Evolutionary conservation across 92 coral and sea anemone genomes (phyloP), one percentile per base, ranked within the genome.

Genomic region (Zoanthus solanderi): DNA sequence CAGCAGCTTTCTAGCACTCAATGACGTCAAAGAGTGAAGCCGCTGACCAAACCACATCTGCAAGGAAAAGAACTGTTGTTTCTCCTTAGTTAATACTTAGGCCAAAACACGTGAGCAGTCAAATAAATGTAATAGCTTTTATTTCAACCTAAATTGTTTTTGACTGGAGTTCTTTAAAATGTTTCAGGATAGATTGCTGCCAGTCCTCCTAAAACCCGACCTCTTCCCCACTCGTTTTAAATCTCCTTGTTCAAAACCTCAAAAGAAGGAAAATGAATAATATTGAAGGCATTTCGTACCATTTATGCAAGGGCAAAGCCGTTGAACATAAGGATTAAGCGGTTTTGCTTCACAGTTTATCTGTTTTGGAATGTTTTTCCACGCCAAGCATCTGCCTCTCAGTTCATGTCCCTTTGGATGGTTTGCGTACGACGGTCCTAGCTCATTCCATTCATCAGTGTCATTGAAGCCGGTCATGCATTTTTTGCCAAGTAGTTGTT

Each of bases 241-340:
- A 34, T 34, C 1, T 34, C 42, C 3, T 34, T 9, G 60, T 9
- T 53, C 15, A 4, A 53, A 53, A 53, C 60, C 11, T 3, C 14
- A 11, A 7, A 57, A 11, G 15, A 15, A 7, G 17, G 17, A 5
- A 11, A 58, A 58, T 0, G 23, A 58, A 14, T 14, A 58, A 58
- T 58, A 0, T 3, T 5, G 8, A 12, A 14, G 3, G 74, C 1
- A 9, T 69, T 30, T 28, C 45, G 7, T 69, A 69, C 74, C 74
- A 14, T 69, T 69, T 8, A 69, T 32, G 28, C 74, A 69, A 69
- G 74, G 74, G 45, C 74, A 69, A 4, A 69, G 74, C 45, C 74
- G 44, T 2, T 45, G 47, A 69, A 69, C 32, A 30, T 15, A 7
- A 3, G 74, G 10, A 7, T 7, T 11, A 12, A 0, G 44, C 15